A percentile compares a stretch with the other conserved stretches of the same genome.
Conservation (phyloP, 2,797 vertebrate genomes). For the Lophotriccus pileatus region DNA sequence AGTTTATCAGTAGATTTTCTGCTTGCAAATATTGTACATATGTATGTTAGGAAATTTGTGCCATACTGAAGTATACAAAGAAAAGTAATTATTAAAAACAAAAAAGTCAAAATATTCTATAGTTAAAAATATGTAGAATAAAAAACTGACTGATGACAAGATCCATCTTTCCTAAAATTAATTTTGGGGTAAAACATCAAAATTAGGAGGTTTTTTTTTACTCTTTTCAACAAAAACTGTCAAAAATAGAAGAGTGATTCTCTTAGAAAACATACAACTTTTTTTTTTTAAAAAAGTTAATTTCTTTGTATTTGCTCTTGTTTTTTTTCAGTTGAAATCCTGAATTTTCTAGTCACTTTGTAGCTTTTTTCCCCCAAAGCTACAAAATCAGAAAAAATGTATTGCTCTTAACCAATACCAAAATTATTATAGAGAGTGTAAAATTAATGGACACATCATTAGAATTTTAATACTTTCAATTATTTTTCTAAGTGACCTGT, state of each 20-base stretch:
- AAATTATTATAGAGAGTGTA: not conserved
- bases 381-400: not conserved
- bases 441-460: not conserved
- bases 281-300: not conserved
- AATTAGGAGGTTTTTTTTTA: not conserved
- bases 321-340: not conserved
- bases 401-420: not conserved
- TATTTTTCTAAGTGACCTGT: not conserved
- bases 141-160: not conserved
- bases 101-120: not conserved
- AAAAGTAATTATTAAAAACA: not conserved
- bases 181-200: not conserved
- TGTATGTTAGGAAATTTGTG: not conserved
- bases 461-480: not conserved
- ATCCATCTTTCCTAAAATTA: not conserved
- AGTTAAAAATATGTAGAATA: not conserved
- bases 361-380: not conserved
- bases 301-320: accelerated
- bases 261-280: not conserved
- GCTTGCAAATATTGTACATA: not conserved
- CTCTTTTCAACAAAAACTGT: not conserved
- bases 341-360: not conserved
- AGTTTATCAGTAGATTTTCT: not conserved
- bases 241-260: not conserved
- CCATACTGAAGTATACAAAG: not conserved